phyloP scores from a whole-genome alignment of 30 jellyfish, hydroid and myxozoan genomes.

The Catostylus mosaicus region DNA sequence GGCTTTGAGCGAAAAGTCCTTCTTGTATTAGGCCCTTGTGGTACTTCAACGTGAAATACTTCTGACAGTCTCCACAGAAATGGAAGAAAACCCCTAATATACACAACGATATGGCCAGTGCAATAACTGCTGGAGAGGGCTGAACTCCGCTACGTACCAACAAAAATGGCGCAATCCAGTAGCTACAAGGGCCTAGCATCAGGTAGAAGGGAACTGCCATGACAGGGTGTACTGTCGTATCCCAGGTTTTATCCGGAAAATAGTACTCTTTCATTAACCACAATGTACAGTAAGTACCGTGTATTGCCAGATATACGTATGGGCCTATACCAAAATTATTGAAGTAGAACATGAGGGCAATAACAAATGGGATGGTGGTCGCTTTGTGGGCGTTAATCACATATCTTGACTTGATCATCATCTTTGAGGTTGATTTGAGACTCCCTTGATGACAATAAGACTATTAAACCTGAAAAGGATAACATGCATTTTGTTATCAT shows the following conservation, averaged over 20 bases:
- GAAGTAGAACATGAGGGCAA: conserved; percentile 51
- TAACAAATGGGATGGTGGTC: conserved; percentile 40
- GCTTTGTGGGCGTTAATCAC: conserved; percentile 73
- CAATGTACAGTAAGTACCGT: conserved; percentile 71
- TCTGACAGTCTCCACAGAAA: conserved; percentile 82
- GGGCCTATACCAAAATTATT: conserved; percentile 67
- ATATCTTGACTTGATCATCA: conserved; percentile 46
- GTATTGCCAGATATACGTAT: conserved; percentile 69
- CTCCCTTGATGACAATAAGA: background rate
- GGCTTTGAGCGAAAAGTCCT: conserved; percentile 71
- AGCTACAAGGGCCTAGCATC: conserved; percentile 36
- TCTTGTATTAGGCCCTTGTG: conserved; percentile 62
- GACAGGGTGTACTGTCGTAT: conserved; percentile 11
- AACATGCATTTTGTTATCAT: background rate
- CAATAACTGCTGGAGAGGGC: conserved; percentile 55
- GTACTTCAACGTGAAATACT: conserved; percentile 62
- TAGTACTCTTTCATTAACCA: conserved; percentile 74
- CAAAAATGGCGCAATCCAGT: conserved; percentile 81
- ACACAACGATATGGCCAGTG: conserved; percentile 35
- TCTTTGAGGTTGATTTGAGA: background rate
- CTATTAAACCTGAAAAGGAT: background rate
- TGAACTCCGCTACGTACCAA: conserved; percentile 47
- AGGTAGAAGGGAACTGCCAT: conserved; percentile 18
- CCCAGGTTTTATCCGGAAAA: conserved; percentile 73
- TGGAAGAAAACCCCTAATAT: conserved; percentile 66